These are phyloP conservation scores for Podarcis cretensis DNA, from an alignment of 2,113 vertebrate species.

Conservation along the genomic window DNA sequence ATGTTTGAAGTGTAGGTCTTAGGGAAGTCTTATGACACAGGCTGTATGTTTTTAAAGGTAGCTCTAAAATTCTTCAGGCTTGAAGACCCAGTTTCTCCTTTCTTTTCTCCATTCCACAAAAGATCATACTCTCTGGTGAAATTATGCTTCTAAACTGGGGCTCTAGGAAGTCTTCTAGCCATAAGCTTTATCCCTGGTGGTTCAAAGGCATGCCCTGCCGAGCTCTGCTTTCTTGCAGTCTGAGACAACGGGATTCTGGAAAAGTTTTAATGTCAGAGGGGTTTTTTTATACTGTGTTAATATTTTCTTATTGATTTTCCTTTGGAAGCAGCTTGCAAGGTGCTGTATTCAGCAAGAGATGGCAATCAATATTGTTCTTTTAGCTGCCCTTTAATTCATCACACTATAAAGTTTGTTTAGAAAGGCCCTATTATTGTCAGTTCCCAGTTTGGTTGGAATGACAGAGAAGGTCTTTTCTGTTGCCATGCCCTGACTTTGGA, in stretches of 20 bases:
- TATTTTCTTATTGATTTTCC: not conserved
- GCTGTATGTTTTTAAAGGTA: not conserved
- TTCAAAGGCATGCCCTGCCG: not conserved
- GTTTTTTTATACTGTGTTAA: not conserved
- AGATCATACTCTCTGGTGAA: not conserved
- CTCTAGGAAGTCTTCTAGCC: not conserved
- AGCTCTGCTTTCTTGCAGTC: not conserved
- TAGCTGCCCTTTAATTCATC: not conserved
- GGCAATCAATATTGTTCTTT: not conserved
- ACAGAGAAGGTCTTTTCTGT: not conserved
- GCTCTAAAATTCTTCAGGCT: not conserved
- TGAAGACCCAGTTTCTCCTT: not conserved
- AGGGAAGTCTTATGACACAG: no score
- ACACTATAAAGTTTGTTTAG: no score
- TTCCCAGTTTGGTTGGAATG: not conserved
- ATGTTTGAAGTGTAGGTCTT: not conserved
- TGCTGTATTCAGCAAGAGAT: not conserved
- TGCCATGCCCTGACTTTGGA: not conserved
- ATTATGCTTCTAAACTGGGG: not conserved
- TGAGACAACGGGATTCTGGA: not conserved
- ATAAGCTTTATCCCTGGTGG: not conserved
- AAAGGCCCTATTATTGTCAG: not conserved
- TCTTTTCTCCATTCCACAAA: not conserved
- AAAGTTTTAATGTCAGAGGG: not conserved
- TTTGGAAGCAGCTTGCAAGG: not conserved